phyloP scores from a whole-genome alignment of 2,888 invertebrate species.

The Aspidiotus rigidus region DNA sequence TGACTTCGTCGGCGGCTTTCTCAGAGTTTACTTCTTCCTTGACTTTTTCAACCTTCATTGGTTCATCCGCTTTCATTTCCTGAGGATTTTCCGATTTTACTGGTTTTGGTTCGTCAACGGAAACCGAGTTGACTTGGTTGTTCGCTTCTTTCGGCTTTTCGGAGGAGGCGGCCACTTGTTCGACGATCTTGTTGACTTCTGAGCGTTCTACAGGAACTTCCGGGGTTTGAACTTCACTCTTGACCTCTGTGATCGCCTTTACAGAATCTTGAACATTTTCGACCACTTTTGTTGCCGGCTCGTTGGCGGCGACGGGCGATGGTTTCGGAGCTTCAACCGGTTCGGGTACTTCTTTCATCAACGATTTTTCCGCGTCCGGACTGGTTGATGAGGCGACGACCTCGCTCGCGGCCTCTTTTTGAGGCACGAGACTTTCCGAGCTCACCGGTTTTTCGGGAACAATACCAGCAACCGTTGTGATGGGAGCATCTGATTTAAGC shows the following conservation, averaged over 20 bases:
- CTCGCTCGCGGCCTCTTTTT: conserved; percentile 4
- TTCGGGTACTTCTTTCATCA: conserved; percentile 8
- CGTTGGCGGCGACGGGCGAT: conserved; percentile 11
- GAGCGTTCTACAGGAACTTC: conserved; percentile 10
- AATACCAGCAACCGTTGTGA: conserved; percentile 7
- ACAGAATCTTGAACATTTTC: background rate
- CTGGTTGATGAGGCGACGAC: background rate
- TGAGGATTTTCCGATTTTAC: conserved; percentile 23
- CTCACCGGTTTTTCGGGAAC: conserved; percentile 10
- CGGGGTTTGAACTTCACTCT: conserved; percentile 7
- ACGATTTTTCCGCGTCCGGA: background rate
- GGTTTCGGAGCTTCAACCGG: conserved; percentile 20
- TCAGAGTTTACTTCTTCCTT: conserved; percentile 31
- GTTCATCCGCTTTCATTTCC: conserved; percentile 35
- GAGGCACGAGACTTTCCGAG: background rate
- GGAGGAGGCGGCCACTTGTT: conserved; percentile 17
- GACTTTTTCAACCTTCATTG: conserved; percentile 27
- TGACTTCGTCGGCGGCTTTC: conserved; percentile 26
- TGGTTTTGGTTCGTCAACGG: conserved; percentile 34
- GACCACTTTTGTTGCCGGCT: background rate
- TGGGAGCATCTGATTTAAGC: conserved; percentile 8
- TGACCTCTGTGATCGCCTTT: conserved; percentile 9
- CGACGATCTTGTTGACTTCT: conserved; percentile 23
- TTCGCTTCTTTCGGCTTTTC: conserved; percentile 29
- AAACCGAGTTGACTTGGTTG: conserved; percentile 27